phyloP scores from a whole-genome alignment of 2,888 invertebrate genomes.

The Sympetrum striolatum region DNA sequence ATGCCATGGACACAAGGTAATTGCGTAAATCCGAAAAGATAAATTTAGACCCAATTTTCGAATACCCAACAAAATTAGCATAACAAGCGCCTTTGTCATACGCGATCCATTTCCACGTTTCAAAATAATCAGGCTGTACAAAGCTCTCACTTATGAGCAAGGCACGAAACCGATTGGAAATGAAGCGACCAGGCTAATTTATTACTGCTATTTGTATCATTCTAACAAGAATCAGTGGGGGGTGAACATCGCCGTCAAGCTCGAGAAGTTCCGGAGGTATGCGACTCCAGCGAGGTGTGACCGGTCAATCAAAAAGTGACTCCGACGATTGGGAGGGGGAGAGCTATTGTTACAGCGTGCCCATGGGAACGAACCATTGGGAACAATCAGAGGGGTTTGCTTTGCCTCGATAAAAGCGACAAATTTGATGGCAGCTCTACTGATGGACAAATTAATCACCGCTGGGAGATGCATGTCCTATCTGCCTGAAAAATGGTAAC shows the following conservation, averaged over 20 bases:
- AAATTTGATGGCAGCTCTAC: slow-evolving; percentile 12
- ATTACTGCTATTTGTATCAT: not conserved
- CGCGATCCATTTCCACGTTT: not conserved
- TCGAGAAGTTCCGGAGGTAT: not conserved
- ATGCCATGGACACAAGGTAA: no score
- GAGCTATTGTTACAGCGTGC: not conserved
- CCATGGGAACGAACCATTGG: slow-evolving; percentile 23
- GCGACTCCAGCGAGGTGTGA: not conserved
- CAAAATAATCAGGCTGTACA: not conserved
- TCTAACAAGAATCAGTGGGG: slow-evolving; percentile 9
- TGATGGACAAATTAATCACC: slow-evolving; percentile 16
- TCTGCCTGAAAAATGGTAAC: not conserved
- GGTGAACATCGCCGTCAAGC: not conserved
- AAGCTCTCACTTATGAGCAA: not conserved
- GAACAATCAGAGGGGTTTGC: not conserved
- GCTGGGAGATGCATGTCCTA: not conserved
- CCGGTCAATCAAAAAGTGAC: slow-evolving; percentile 36
- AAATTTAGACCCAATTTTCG: no score
- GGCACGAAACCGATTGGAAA: not conserved
- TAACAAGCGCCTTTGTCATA: not conserved
- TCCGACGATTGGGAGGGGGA: not conserved
- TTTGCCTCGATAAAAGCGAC: slow-evolving; percentile 16
- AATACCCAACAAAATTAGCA: not conserved
- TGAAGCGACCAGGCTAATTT: not conserved
- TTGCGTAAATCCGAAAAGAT: no score